Evolutionary conservation across 2,888 invertebrate species (phyloP), one percentile per base, ranked within the genome.

Genomic region (Pocota personata): DNA sequence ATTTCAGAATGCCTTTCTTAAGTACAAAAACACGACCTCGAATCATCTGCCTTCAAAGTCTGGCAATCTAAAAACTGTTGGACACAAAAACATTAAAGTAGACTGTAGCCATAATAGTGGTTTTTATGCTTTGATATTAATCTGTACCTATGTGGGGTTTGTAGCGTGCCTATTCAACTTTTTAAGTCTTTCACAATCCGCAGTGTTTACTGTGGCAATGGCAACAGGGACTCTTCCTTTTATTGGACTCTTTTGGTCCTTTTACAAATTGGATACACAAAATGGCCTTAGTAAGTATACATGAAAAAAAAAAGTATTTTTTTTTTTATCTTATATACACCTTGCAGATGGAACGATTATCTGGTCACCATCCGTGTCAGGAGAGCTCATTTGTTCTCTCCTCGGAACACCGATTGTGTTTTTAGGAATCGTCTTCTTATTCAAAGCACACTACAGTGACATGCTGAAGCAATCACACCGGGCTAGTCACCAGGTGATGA

Each of bases 341-440:
- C 16, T 57, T 48, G 1, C 19, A 94, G 87, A 82, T 73, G 94
- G 93, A 88, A 90, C 91, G 72, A 90, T 94, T 76, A 88, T 92
- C 24, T 94, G 94, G 94, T 92, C 93, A 71, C 94, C 94, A n/a
- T 93, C 93, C 14, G 92, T 94, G 69, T 93, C 94, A 4, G 94
- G 94, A n/a, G 95, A 94, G 89, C 89, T 94, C 21, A 94, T 95
- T 73, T 94, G 94, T 89, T 94, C 94, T 0, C 90, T 94, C 27
- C 90, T 94, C 21, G 94, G 94, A 76, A 92, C 94, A 73, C 94
- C 94, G 5, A 93, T 94, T 46, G 94, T 94, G 19, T 89, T 94
- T 8, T 91, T 94, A 4, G 95, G 94, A 16, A 89, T 94, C 75
- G 92, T 92, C 7, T 90, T 94, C 46, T 91, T 94, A 21, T 93